Base-by-base conservation (phyloP, 2,113 vertebrate genomes). In the Tragelaphus imberbis region DNA sequence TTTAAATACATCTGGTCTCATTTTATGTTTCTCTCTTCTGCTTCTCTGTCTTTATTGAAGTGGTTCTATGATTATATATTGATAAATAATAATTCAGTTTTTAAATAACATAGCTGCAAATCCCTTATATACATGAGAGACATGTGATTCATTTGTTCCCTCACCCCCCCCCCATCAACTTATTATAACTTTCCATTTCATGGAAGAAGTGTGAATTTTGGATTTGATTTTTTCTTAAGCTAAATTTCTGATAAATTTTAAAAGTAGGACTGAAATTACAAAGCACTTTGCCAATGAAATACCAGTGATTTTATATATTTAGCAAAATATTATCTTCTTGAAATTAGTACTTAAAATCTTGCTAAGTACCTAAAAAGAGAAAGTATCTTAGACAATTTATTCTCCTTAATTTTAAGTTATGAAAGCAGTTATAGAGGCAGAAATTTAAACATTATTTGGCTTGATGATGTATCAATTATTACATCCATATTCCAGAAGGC, bases 11-110 rank as follows among this genome's bases (percentile, higher is more conserved):
- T 33, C 23, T 80, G 2, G 9, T 85, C 49, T 88, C 56, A 63
- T 79, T 92, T 77, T 94, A 0, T 84, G 40, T 63, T 94, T 97
- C 27, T 28, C 4, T 56, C 36, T 87, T 53, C 49, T 79, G 13
- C n/a, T 82, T 77, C 44, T 84, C 56, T 88, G 40, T 85, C 56
- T 90, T 95, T 93, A 68, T 21, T 61, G 21, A 90, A 68, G 17
- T 92, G 51, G 84, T 93, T 88, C 88, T 94, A 75, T 91, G 59
- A 44, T 84, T 85, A 84, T 68, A 23, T n/a, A 80, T 51, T 15
- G 88, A 40, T 47, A 93, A 97, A 86, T 80, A 87, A 91, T 80
- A 91, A 65, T 91, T 96, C 89, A 40, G 63, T 77, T 93, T 97
- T 91, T 95, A 94, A 85, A 63, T 58, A 87, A 59, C 28, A 92